Evolutionary conservation across 2,113 vertebrate genomes (phyloP), one percentile per base, ranked within the genome.

Genomic region (Sceloporus undulatus): DNA sequence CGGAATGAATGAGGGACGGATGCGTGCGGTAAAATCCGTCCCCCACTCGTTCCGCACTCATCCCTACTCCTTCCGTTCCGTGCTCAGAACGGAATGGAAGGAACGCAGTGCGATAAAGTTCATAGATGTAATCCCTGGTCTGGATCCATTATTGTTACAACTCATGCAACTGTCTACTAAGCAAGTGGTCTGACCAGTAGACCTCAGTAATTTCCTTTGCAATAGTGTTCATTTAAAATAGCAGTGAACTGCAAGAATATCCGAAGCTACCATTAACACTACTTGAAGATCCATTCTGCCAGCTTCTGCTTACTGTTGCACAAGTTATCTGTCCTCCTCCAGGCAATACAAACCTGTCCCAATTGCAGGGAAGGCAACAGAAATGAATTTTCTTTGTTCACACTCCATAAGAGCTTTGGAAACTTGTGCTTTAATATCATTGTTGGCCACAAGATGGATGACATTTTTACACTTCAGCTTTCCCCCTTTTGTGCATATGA

Each of bases 321-420:
- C 38, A 8, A 13, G 21, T 52, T 68, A 19, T 6, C 5, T 68
- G 62, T 65, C 40, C 65, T 40, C 27, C n/a, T n/a, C 48, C 85
- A 27, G 38, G 23, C 85, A 79, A 77, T 56, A 91, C 95, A 70
- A 56, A 99, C 98, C 98, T 98, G 98, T 99, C 89, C 98, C 98
- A 91, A 99, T 97, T 74, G 98, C 98, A 86, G 98, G 98, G 75
- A 99, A 97, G 1, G 97, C 85, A 0, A 99, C 92, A 19, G 98
- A 98, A 0, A 94, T 94, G 29, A 95, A 94, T 11, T 91, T 91
- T 82, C 86, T 86, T 38, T 91, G 81, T 52, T 96, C 95, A 94
- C 98, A 98, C 93, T 96, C 94, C 87, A 93, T 86, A 14, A 99
- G 97, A 40, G 97, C 92, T 87, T 42, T 77, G 85, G 85, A 96